Evolutionary conservation across 2,797 vertebrate genomes (phyloP).

Genomic region (Percopsis omiscomaycus): DNA sequence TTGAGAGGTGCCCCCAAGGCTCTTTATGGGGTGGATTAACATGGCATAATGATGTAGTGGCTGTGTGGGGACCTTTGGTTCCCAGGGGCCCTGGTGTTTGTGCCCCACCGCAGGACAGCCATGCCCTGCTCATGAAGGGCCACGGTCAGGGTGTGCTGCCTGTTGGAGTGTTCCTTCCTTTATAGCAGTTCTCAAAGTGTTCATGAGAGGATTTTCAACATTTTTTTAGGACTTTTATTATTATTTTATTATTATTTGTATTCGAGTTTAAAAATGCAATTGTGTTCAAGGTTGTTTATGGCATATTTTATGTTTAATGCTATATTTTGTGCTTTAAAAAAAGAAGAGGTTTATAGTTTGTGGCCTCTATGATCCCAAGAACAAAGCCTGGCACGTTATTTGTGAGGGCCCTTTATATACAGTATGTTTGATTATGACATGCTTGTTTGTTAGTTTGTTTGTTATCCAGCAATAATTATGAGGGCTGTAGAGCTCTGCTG

Average conservation of each 20-base stretch:
- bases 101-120: conserved; percentile 29
- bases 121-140: conserved; percentile 31
- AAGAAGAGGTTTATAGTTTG: too few relatives aligned
- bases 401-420: not conserved
- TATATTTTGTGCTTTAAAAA: too few relatives aligned
- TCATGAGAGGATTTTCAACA: too few relatives aligned
- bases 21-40: conserved; percentile 17
- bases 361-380: conserved; percentile 16
- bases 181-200: conserved; percentile 18
- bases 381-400: conserved; percentile 49
- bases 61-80: conserved; percentile 28
- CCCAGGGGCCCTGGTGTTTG: conserved; percentile 18
- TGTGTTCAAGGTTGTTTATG: too few relatives aligned
- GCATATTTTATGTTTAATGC: too few relatives aligned
- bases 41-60: conserved; percentile 48
- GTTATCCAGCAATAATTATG: not conserved
- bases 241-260: too few relatives aligned
- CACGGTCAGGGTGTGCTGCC: conserved; percentile 28
- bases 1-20: conserved; percentile 11
- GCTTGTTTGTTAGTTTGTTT: not conserved
- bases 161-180: conserved; percentile 33
- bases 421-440: not conserved
- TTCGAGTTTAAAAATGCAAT: too few relatives aligned
- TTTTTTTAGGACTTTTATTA: too few relatives aligned
- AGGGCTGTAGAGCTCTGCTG: not conserved